These are phyloP conservation scores for Onychomys leucogaster DNA, from an alignment of 2,797 vertebrate species.

Conservation along the genomic window DNA sequence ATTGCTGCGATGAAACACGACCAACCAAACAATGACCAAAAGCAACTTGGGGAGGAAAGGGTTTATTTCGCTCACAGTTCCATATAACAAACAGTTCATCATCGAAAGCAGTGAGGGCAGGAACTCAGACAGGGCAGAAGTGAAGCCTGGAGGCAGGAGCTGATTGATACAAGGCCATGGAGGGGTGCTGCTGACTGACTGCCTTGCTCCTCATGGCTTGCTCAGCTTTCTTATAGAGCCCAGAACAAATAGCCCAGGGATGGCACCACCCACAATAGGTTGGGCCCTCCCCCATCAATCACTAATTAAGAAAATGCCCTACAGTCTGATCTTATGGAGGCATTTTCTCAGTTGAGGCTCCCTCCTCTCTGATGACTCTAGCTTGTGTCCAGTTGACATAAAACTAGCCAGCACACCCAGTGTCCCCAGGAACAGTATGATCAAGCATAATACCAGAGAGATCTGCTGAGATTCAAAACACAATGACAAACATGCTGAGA, in stretches of 20 bases:
- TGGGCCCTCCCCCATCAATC: neutral
- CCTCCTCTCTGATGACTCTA: neutral
- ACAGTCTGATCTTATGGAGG: too few relatives aligned
- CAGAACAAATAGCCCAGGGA: neutral
- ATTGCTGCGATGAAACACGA: neutral
- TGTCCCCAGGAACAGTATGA: neutral
- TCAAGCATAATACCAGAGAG: neutral
- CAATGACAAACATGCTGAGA: neutral
- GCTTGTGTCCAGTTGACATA: neutral
- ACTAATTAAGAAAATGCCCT: neutral
- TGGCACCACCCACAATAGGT: neutral
- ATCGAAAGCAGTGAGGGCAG: neutral
- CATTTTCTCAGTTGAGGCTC: neutral
- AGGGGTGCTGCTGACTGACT: neutral
- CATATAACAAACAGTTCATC: neutral
- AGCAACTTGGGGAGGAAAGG: too few relatives aligned
- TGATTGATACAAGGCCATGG: neutral
- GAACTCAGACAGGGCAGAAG: neutral
- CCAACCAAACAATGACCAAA: too few relatives aligned
- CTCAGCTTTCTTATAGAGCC: neutral
- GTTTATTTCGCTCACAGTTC: neutral
- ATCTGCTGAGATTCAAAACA: neutral
- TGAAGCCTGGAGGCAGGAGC: neutral
- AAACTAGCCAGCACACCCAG: neutral
- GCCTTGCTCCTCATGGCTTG: neutral